Conservation (phyloP, 2,113 vertebrate species). For the Lepisosteus oculatus region DNA sequence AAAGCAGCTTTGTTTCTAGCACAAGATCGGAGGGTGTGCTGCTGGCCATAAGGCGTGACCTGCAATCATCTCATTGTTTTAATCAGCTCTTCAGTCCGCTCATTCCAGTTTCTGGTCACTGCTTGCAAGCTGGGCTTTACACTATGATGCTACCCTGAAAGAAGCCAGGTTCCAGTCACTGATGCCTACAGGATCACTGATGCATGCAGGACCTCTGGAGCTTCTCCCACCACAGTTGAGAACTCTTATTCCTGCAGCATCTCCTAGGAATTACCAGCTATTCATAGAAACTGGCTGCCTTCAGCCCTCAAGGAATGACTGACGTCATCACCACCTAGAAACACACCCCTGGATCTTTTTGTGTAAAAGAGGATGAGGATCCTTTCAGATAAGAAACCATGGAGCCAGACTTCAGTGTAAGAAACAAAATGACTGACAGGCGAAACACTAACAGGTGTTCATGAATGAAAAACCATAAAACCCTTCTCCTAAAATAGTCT, state of each 20-base stretch:
- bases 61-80: constrained; percentile 3
- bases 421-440: background rate
- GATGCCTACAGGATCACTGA: background rate
- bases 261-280: background rate
- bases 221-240: background rate
- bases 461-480: background rate
- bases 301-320: background rate
- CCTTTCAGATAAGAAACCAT: no score
- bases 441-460: background rate
- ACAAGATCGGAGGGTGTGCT: background rate
- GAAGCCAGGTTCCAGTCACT: background rate
- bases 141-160: background rate
- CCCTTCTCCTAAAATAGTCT: no score
- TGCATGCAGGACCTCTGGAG: background rate
- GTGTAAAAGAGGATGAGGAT: no score
- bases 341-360: background rate
- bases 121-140: background rate
- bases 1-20: background rate
- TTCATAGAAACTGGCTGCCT: background rate
- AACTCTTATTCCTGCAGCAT: background rate
- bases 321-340: background rate
- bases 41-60: background rate
- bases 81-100: constrained; percentile 1
- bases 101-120: background rate
- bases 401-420: no score